Conservation (phyloP, 2,797 vertebrate genomes). For the Sorex maritimensis region DNA sequence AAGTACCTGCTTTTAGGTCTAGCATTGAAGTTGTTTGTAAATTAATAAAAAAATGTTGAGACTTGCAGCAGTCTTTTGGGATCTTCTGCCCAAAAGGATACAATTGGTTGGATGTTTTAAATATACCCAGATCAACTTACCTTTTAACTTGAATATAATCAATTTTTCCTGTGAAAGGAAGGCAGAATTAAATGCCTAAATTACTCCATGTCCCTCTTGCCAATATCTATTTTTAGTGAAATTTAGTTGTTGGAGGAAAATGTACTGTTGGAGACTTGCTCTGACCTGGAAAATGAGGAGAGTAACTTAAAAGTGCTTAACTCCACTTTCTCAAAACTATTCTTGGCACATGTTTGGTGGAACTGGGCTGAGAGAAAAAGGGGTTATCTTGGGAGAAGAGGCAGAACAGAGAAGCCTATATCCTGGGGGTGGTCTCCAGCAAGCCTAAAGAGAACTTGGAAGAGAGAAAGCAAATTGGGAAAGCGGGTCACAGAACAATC, state of each 20-base stretch:
- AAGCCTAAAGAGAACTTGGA: background rate
- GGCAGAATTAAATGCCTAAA: constrained; percentile 32
- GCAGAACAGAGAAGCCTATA: background rate
- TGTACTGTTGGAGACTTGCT: background rate
- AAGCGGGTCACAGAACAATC: background rate
- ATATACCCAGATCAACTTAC: background rate
- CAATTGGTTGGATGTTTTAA: background rate
- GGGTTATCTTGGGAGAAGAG: background rate
- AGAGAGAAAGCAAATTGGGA: background rate
- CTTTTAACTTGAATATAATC: constrained; percentile 51
- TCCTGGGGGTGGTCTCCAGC: background rate
- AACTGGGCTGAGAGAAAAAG: background rate
- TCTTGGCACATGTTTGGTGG: background rate
- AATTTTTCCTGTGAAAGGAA: constrained; percentile 46
- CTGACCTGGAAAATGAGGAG: constrained; percentile 37
- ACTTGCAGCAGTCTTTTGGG: background rate
- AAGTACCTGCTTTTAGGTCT: background rate
- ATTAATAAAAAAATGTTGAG: constrained; percentile 51
- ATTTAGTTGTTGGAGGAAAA: background rate
- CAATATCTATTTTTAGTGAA: constrained; percentile 40
- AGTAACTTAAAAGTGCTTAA: background rate
- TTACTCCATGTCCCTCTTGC: background rate
- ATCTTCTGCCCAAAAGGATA: background rate
- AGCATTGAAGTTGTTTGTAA: background rate
- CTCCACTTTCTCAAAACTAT: background rate